Evolutionary conservation across 2,888 invertebrate species (phyloP), one percentile per base, ranked within the genome.

Genomic region (Blastobasis lacticolella): DNA sequence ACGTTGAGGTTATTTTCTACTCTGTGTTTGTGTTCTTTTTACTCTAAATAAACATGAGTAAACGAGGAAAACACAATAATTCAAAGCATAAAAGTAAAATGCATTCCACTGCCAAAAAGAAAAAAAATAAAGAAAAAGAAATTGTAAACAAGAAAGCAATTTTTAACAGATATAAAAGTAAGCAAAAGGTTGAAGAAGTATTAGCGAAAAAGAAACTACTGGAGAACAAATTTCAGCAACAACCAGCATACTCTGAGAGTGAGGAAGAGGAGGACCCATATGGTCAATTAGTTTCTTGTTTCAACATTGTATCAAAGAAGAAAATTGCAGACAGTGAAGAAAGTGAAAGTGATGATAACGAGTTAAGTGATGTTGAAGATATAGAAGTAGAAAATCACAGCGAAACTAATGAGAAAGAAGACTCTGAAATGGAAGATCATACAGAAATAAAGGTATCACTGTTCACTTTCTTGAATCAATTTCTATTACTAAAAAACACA

Each of bases 241-340:
- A 75, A 53, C 80, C 81, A 44, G 71, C 70, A 37, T 75, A 76
- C 1, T 88, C 85, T 52, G 80, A 82, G 36, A 89, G 90, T n/a
- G 90, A 90, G 55, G 90, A 90, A 51, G 83, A 81, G 54, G 80
- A 81, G 59, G 77, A 91, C 75, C 78, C 85, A 4, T 86, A 89
- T 63, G 82, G 79, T 43, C 83, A 88, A 60, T 68, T 92, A 46
- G 66, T 92, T 36, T 87, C 90, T 0, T 88, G 89, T 53, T 91
- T 90, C 55, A 68, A 67, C 48, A 68, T 58, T 10, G 63, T 60
- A 42, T 73, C 63, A 48, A 64, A 49, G 9, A 67, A 62, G 48
- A 54, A 57, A 37, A 63, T 63, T 10, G 72, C 63, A 7, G 71
- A 73, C 6, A 54, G 49, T 53, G 49, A 53, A 9, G 50, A 54